Conservation (phyloP, 2,888 invertebrate genomes). For the Ophion ellenae region DNA sequence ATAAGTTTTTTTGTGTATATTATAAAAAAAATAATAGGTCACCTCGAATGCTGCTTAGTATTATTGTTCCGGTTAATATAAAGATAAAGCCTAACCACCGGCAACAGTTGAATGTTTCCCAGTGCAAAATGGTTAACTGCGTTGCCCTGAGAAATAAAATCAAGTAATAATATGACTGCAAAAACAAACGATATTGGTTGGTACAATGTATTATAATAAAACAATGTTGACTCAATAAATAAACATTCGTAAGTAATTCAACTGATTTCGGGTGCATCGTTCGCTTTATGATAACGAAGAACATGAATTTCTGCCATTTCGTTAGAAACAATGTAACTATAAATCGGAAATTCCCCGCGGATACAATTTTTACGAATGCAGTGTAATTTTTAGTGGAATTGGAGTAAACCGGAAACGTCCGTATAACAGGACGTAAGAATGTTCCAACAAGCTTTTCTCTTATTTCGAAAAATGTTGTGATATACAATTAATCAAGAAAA, state of each 20-base stretch:
- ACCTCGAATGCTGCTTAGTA: too few species aligned
- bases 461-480: neutral
- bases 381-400: neutral
- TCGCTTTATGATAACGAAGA: neutral
- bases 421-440: neutral
- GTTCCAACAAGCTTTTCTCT: neutral
- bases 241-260: neutral
- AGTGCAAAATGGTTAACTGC: too few species aligned
- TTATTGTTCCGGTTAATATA: too few species aligned
- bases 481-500: neutral
- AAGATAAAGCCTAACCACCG: too few species aligned
- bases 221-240: neutral
- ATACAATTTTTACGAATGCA: neutral
- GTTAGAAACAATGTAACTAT: neutral
- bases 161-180: too few species aligned
- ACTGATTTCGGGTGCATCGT: neutral
- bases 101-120: too few species aligned
- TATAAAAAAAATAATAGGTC: too few species aligned
- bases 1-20: too few species aligned
- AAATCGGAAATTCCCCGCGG: neutral
- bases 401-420: neutral
- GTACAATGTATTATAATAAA: too few species aligned
- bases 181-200: too few species aligned
- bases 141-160: too few species aligned
- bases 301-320: neutral